Conservation (phyloP, 2,888 invertebrate species). For the Drosophila pegasa region DNA sequence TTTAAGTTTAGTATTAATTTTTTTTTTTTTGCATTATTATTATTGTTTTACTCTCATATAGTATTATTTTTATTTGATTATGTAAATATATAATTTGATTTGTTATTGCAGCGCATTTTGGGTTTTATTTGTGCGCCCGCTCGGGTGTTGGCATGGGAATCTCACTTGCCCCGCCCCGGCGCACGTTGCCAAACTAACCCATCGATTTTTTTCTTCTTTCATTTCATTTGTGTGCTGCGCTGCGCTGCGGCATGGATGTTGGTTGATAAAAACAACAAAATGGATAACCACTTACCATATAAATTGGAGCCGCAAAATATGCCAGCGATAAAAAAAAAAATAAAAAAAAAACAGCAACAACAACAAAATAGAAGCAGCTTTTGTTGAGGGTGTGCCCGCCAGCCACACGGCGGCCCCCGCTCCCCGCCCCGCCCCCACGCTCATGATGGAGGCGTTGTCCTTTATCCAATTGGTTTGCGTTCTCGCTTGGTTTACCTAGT, state of each 20-base stretch:
- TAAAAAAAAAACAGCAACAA: not conserved
- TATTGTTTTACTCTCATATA: constrained; percentile 8
- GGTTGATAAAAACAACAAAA: constrained; percentile 61
- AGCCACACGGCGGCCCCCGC: not conserved
- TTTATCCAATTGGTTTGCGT: constrained; percentile 49
- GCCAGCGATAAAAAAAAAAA: constrained; percentile 60
- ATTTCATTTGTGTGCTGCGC: constrained; percentile 27
- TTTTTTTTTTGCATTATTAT: not conserved
- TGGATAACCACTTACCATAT: constrained; percentile 73
- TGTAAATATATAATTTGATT: constrained; percentile 76
- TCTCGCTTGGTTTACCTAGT: constrained; percentile 43
- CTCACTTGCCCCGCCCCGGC: not conserved
- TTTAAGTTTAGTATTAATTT: constrained; percentile 14
- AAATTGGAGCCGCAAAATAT: constrained; percentile 75
- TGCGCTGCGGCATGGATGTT: constrained; percentile 39
- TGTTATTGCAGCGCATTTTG: constrained; percentile 64
- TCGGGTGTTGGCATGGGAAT: constrained; percentile 13
- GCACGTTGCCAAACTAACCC: constrained; percentile 52
- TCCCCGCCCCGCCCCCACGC: too few species aligned
- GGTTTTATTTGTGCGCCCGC: constrained; percentile 19
- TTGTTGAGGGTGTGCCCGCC: constrained; percentile 9
- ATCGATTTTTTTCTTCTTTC: constrained; percentile 55
- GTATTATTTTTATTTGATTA: constrained; percentile 58
- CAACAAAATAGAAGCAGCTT: constrained; percentile 27
- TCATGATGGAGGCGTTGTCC: constrained; percentile 34